phyloP scores from a whole-genome alignment of 2,797 vertebrate genomes.

The Lerista edwardsae region DNA sequence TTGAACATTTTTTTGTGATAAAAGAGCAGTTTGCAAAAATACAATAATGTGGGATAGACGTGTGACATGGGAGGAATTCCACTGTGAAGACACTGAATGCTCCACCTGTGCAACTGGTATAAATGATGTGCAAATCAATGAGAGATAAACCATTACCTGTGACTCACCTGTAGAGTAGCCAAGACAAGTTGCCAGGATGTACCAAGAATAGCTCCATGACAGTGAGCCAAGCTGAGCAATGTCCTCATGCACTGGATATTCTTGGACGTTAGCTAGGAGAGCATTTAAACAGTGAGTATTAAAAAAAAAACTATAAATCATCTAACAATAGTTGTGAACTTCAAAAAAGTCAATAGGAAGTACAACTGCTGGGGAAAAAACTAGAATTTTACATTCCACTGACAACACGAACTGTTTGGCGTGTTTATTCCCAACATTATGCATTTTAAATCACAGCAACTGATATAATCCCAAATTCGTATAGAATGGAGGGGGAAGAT shows the following conservation, averaged over 20 bases:
- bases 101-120: background rate
- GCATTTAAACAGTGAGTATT: background rate
- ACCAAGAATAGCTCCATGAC: conserved; percentile 94
- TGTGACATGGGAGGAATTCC: background rate
- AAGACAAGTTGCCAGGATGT: conserved; percentile 98
- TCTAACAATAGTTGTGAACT: conserved; percentile 14
- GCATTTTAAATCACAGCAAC: background rate
- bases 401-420: background rate
- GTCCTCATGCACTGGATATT: conserved; percentile 99
- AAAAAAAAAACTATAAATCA: conserved; percentile 10
- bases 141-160: conserved; percentile 16
- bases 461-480: background rate
- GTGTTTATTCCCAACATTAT: too few relatives aligned
- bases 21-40: background rate
- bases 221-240: conserved; percentile 94
- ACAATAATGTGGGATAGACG: background rate
- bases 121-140: background rate
- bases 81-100: background rate
- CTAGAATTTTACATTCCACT: background rate
- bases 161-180: conserved; percentile 94
- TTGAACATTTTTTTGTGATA: background rate
- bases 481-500: background rate
- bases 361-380: background rate
- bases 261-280: conserved; percentile 92
- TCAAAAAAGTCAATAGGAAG: conserved; percentile 19